Base-by-base conservation (phyloP, 2,888 invertebrate species). In the Eupithecia dodoneata region DNA sequence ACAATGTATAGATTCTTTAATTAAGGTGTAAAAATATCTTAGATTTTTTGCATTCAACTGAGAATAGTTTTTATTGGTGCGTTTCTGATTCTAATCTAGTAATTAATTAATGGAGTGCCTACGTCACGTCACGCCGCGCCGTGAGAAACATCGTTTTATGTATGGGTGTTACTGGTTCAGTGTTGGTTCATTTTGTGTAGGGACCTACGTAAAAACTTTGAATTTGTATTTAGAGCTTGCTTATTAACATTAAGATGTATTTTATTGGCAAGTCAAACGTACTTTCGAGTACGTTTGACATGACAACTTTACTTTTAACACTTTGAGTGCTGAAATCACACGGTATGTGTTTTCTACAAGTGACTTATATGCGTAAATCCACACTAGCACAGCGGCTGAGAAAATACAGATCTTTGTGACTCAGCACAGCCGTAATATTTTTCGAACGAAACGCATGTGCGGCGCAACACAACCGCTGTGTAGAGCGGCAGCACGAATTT, bases 71-170 rank as follows among this genome's bases (percentile, higher is more conserved):
- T 52, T 52, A n/a, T 78, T 41, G 18, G n/a, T 45, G 73, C 49
- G 44, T 77, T 59, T 45, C 18, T 75, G 79, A 80, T 75, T 77
- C 44, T 77, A 72, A 81, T 80, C 77, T 49, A 45, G 47, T 42
- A 49, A 70, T 74, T 77, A 76, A 76, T 81, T 81, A 79, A 76
- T 79, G 78, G 69, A 49, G 67, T 74, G 18, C 76, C 69, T 72
- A 75, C 79, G 72, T 72, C 67, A 74, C 72, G 74, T 1, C 30
- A 1, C 30, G 30, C 72, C 30, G 72, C 47, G 69, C 73, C 76
- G 80, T 80, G 80, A 76, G 80, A 70, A 63, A 70, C 70, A 45
- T 18, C 18, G 47, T 69, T 18, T 69, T 69, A 15, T 69, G 67
- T 63, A 30, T 69, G 30, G 7, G 30, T 73, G 47, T 18, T 45